Evolutionary conservation across 2,888 invertebrate species (phyloP).

Genomic region (Drosophila putrida): DNA sequence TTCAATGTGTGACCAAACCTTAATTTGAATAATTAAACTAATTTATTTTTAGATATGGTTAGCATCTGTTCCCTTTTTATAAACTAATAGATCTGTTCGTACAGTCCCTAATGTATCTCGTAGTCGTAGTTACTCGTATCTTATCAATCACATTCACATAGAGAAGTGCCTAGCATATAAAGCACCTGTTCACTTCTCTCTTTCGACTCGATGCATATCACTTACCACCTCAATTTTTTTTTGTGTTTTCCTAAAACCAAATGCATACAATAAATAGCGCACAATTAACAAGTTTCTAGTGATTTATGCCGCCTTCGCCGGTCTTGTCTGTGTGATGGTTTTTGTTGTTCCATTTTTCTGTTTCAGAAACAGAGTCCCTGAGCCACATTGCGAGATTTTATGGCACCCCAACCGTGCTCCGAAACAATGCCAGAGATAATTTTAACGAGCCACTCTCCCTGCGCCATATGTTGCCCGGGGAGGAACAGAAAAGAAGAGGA

Average conservation of each 20-base stretch:
- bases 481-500: slow-evolving; percentile 5
- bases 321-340: slow-evolving; percentile 36
- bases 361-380: slow-evolving; percentile 18
- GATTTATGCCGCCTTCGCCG: slow-evolving; percentile 72
- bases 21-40: not conserved
- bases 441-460: slow-evolving; percentile 69
- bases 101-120: not conserved
- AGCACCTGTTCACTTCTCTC: slow-evolving; percentile 63
- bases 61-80: not conserved
- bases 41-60: too few species aligned
- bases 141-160: slow-evolving; percentile 4
- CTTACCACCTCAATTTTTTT: slow-evolving; percentile 69
- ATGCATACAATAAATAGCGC: slow-evolving; percentile 76
- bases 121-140: slow-evolving; percentile 19
- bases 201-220: slow-evolving; percentile 46
- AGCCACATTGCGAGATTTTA: slow-evolving; percentile 64
- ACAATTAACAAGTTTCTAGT: slow-evolving; percentile 79
- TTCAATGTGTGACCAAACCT: not conserved
- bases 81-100: slow-evolving; percentile 2
- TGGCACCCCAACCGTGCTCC: slow-evolving; percentile 72
- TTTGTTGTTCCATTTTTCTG: slow-evolving; percentile 5
- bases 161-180: slow-evolving; percentile 1
- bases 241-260: slow-evolving; percentile 50
- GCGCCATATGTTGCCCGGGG: slow-evolving; percentile 64
- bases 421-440: slow-evolving; percentile 73